Evolutionary conservation across 23 tunicate genomes (phyloP).

Genomic region (Styela clava): DNA sequence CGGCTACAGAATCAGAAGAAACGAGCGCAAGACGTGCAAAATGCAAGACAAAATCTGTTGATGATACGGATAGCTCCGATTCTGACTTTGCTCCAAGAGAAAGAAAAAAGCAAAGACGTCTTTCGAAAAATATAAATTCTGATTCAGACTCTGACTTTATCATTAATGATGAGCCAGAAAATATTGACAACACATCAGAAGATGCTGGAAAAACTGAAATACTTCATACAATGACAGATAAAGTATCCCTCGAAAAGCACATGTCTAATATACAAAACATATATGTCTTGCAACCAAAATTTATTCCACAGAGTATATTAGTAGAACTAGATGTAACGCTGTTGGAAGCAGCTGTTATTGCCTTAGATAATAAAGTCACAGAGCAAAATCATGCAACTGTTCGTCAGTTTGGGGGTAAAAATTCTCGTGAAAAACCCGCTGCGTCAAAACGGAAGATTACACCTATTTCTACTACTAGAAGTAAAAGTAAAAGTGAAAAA

Average conservation of each 20-base stretch:
- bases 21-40: background rate
- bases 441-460: background rate
- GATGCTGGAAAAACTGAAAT: background rate
- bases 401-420: background rate
- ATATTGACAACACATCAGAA: background rate
- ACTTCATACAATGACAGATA: background rate
- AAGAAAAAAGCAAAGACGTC: background rate
- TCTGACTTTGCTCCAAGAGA: conserved; percentile 1
- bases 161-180: background rate
- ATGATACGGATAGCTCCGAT: background rate
- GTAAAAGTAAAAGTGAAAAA: no score
- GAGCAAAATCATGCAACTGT: background rate
- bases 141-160: conserved; percentile 10
- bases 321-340: background rate
- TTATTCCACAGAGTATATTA: background rate
- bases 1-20: background rate
- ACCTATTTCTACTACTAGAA: no score
- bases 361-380: background rate
- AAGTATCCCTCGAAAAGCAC: background rate
- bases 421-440: background rate
- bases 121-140: background rate
- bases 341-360: background rate
- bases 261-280: background rate
- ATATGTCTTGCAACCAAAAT: background rate
- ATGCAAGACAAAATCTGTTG: background rate